Conservation (phyloP, 2,797 vertebrate species). For the Odontamblyopus lacepedii region DNA sequence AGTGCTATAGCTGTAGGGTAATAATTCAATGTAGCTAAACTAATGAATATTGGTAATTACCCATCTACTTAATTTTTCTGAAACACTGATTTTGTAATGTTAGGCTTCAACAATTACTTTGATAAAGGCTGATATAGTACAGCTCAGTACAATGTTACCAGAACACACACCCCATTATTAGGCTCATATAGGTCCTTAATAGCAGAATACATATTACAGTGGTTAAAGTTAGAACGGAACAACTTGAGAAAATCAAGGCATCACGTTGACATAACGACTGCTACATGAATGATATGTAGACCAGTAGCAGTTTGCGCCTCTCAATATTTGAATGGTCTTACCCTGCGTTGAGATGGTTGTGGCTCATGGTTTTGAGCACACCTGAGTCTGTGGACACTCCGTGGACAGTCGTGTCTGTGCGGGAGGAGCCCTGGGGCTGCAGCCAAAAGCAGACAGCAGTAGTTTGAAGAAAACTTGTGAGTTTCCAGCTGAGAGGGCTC, state of each 20-base stretch:
- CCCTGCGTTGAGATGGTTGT: conserved; percentile 81
- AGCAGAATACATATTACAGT: not conserved
- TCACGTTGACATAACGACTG: not conserved
- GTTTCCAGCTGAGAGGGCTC: conserved; percentile 25
- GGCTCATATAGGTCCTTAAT: too few species aligned
- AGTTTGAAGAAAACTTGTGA: conserved; percentile 13
- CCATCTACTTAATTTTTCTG: not conserved
- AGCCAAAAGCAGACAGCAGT: not conserved
- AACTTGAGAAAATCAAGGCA: not conserved
- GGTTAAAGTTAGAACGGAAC: not conserved
- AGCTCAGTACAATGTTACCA: not conserved
- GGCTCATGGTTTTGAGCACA: conserved; percentile 79
- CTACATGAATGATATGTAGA: not conserved
- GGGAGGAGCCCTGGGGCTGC: not conserved
- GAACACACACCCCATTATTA: not conserved
- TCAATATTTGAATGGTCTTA: conserved; percentile 55
- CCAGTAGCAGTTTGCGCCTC: not conserved
- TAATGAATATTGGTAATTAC: not conserved
- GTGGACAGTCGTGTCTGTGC: conserved; percentile 6
- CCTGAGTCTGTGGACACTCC: not conserved
- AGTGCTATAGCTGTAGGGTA: not conserved
- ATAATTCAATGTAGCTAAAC: not conserved
- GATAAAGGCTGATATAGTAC: not conserved
- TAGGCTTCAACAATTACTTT: not conserved
- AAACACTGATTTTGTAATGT: not conserved